Evolutionary conservation across 2,888 invertebrate genomes (phyloP).

Genomic region (Eristalinus sepulchralis): DNA sequence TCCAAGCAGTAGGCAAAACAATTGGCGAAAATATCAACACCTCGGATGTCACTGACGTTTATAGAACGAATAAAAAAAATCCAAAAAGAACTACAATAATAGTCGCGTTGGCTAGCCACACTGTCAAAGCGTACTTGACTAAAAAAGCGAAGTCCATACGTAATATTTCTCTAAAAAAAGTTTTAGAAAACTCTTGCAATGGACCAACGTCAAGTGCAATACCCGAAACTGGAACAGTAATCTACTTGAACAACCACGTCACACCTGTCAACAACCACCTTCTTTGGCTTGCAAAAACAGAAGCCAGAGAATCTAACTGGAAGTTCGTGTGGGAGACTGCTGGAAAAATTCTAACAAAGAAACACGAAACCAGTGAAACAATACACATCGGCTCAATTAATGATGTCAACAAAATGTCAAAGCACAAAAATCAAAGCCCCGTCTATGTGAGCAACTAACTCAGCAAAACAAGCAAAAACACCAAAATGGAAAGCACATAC

Average conservation of each 20-base stretch:
- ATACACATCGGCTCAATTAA: not conserved
- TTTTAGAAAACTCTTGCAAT: not conserved
- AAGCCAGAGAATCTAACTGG: constrained; percentile 6
- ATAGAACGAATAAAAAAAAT: constrained; percentile 20
- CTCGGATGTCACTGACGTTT: constrained; percentile 17
- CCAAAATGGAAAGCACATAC: not conserved
- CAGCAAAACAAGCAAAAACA: not conserved
- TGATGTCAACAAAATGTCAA: not conserved
- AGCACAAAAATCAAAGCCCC: too few relatives aligned
- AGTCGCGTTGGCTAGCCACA: constrained; percentile 9
- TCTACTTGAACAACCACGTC: constrained; percentile 5
- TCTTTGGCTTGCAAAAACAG: constrained; percentile 2
- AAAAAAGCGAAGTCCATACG: constrained; percentile 4
- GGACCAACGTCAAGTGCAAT: not conserved
- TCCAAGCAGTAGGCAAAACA: constrained; percentile 20
- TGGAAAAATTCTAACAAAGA: constrained; percentile 12
- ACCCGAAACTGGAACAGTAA: not conserved
- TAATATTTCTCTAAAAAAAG: not conserved
- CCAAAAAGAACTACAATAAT: constrained; percentile 17
- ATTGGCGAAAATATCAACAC: not conserved
- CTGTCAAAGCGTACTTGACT: constrained; percentile 12
- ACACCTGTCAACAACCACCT: constrained; percentile 8
- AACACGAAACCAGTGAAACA: not conserved
- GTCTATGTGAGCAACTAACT: not conserved
- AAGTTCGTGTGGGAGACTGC: not conserved